Base-by-base conservation (phyloP, 2,888 invertebrate species). In the Tachystola acroxantha region DNA sequence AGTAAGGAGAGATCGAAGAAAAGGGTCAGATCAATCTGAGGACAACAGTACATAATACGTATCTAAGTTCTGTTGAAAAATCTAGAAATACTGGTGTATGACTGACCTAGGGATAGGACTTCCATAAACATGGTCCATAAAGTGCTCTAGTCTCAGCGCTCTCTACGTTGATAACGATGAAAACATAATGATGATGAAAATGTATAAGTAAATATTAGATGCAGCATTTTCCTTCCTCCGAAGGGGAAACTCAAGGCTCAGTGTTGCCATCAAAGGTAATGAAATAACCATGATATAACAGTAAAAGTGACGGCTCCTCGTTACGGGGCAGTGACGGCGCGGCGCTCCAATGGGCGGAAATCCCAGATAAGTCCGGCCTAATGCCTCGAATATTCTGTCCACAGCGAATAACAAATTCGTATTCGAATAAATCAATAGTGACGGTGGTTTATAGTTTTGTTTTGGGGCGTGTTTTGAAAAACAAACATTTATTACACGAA, bases 1-100 rank as follows among this genome's bases (percentile, higher is more conserved):
- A 46, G 49, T 80, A n/a, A 66, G 82, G 51, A 64, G 86, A 30
- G 85, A 86, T 26, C 57, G 85, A 24, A 62, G 85, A 39, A 81
- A 75, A 47, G 77, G 82, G n/a, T 54, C 75, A 1, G 81, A 79
- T 43, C 70, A 76, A 1, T 48, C 62, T 1, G 79, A 82, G 48
- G 78, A 80, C 37, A 62, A 57, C 39, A 57, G 50, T 6, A 46
- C 43, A 0, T n/a, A n/a, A n/a, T n/a, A n/a, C n/a, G n/a, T n/a
- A n/a, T n/a, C n/a, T n/a, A n/a, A n/a, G n/a, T n/a, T n/a, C n/a
- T n/a, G n/a, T n/a, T n/a, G n/a, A n/a, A n/a, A n/a, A n/a, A n/a
- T n/a, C n/a, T n/a, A n/a, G n/a, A n/a, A n/a, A n/a, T n/a, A n/a
- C n/a, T n/a, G n/a, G n/a, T n/a, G n/a, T n/a, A n/a, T n/a, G n/a